Conservation (phyloP, 2,797 vertebrate species). For the Malurus leucopterus region DNA sequence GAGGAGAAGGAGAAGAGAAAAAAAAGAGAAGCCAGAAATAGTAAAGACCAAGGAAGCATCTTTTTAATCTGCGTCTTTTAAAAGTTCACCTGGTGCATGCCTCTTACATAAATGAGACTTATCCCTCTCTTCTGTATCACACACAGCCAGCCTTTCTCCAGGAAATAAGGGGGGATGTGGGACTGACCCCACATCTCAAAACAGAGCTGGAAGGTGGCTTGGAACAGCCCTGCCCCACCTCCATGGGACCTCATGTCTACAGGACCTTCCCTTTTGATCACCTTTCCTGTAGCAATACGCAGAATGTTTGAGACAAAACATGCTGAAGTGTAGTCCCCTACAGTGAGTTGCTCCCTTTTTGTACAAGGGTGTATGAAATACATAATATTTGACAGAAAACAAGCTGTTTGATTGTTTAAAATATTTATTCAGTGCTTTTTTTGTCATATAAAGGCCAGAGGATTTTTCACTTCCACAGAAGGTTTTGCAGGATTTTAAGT, state of each 20-base stretch:
- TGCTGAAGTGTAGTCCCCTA: not conserved
- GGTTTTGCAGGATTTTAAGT: not conserved
- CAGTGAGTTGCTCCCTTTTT: not conserved
- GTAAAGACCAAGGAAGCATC: not conserved
- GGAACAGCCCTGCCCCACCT: not conserved
- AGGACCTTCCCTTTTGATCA: not conserved
- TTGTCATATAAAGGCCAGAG: not conserved
- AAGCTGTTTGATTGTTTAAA: not conserved
- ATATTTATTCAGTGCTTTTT: not conserved
- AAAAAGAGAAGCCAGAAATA: not conserved
- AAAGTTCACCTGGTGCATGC: fast-evolving
- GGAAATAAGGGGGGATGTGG: too few relatives aligned
- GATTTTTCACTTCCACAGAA: not conserved
- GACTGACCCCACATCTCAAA: not conserved
- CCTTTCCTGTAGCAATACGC: not conserved
- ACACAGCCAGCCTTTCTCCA: not conserved
- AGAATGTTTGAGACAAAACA: not conserved
- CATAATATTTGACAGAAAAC: not conserved
- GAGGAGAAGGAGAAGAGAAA: not conserved
- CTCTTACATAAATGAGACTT: not conserved
- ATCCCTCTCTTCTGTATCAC: not conserved
- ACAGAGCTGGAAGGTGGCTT: not conserved
- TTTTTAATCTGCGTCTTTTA: fast-evolving
- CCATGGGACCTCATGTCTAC: not conserved
- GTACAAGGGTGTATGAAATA: not conserved